Evolutionary conservation across 2,113 vertebrate genomes (phyloP).

Genomic region (Ceyx melanurus): DNA sequence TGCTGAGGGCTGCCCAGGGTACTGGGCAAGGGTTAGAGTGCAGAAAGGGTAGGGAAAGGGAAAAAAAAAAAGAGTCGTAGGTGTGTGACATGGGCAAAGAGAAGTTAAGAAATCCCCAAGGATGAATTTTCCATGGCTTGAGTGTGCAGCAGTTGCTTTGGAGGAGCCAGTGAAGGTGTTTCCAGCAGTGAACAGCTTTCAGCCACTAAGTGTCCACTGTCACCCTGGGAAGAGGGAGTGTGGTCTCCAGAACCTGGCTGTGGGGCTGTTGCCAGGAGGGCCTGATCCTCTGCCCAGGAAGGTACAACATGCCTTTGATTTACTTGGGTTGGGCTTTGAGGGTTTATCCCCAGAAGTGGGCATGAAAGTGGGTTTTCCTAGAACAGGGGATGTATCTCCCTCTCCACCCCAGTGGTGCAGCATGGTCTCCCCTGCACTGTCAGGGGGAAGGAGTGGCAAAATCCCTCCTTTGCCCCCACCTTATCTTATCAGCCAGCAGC

Average conservation of each 20-base stretch:
- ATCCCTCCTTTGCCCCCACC: neutral
- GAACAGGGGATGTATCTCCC: neutral
- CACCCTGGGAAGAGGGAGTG: fast-evolving
- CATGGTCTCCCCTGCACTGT: neutral
- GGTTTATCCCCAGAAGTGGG: neutral
- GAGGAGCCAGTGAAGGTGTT: neutral
- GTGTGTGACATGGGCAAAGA: neutral
- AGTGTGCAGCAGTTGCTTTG: neutral
- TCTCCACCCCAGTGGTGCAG: neutral
- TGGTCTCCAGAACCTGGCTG: neutral
- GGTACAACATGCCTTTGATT: neutral
- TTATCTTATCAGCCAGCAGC: neutral
- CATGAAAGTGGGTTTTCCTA: neutral
- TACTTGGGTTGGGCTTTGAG: neutral
- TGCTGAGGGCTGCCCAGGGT: neutral
- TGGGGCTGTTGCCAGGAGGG: neutral
- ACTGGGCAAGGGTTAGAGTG: neutral
- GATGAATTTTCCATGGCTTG: neutral
- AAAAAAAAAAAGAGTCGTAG: neutral
- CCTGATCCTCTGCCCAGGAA: neutral
- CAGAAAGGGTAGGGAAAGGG: neutral
- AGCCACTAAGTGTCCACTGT: neutral
- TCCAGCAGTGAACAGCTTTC: neutral
- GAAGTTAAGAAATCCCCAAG: neutral
- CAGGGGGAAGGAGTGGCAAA: neutral